These are phyloP conservation scores for Sebastes alutus DNA, from an alignment of 2,797 vertebrate species.

Conservation along the genomic window DNA sequence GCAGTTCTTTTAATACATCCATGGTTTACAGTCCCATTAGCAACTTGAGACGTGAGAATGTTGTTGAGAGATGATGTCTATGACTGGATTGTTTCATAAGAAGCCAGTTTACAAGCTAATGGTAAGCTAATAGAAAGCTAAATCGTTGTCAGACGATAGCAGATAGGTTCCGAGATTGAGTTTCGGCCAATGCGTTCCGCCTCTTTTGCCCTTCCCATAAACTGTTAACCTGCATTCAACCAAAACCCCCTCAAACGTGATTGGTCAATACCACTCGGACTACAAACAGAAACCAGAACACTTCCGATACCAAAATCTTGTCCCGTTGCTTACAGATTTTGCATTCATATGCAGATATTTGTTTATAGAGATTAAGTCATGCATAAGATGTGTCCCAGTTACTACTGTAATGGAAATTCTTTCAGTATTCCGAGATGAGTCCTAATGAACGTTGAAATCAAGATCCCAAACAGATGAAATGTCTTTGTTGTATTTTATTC, in stretches of 20 bases:
- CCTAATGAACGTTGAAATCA: too few relatives aligned
- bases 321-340: neutral
- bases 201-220: neutral
- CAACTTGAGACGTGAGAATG: neutral
- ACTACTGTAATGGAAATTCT: too few relatives aligned
- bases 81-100: neutral
- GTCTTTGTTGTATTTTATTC: too few relatives aligned
- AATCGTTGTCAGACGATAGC: neutral
- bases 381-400: neutral
- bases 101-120: neutral
- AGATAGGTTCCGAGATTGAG: neutral
- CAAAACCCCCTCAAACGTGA: neutral
- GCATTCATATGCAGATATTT: neutral
- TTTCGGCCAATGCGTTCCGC: neutral
- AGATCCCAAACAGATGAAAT: too few relatives aligned
- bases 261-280: neutral
- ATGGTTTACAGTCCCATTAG: neutral
- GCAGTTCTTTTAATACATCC: too few relatives aligned
- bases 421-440: too few relatives aligned
- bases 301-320: neutral
- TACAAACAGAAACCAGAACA: neutral
- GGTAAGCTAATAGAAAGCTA: neutral
- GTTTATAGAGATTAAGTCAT: neutral
- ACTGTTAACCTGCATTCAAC: neutral
- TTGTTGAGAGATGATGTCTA: neutral